phyloP scores from a whole-genome alignment of 2,888 invertebrate species.

The Linyphia triangularis region DNA sequence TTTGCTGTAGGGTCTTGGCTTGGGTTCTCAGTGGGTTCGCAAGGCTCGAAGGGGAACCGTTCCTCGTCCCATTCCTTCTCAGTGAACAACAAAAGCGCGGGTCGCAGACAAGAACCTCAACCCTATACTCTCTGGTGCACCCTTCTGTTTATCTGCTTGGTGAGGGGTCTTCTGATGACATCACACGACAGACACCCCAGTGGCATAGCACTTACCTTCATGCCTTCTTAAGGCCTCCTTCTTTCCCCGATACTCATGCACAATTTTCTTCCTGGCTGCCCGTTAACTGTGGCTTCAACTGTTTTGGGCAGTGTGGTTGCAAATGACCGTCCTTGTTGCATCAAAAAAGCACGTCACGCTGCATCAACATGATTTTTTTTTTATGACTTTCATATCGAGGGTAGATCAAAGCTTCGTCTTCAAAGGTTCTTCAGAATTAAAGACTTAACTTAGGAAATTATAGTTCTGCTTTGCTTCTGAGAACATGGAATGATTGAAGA shows the following conservation, averaged over 20 bases:
- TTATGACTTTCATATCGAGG: too few species aligned
- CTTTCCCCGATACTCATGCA: neutral
- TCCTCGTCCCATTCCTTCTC: constrained; percentile 3
- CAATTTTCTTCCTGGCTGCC: neutral
- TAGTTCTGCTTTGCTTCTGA: too few species aligned
- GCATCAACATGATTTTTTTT: too few species aligned
- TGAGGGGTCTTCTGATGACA: constrained; percentile 42
- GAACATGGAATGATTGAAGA: too few species aligned
- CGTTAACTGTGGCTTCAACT: neutral
- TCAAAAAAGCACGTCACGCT: too few species aligned
- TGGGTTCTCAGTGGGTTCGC: constrained; percentile 61
- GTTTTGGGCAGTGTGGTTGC: too few species aligned
- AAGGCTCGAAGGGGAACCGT: constrained; percentile 30
- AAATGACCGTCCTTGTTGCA: too few species aligned
- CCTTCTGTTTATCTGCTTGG: constrained; percentile 60
- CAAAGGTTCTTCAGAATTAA: too few species aligned
- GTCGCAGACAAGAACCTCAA: constrained; percentile 6
- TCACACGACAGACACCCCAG: neutral
- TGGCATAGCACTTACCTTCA: constrained; percentile 14
- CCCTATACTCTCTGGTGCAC: constrained; percentile 34
- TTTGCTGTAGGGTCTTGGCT: constrained; percentile 66
- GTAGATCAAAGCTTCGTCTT: too few species aligned
- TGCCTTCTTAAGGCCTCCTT: constrained; percentile 21
- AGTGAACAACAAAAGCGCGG: constrained; percentile 22
- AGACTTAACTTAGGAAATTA: too few species aligned